A percentile compares a stretch with the other conserved stretches of the same genome.
Evolutionary conservation across 2,888 invertebrate genomes (phyloP).

Genomic region (Perizoma flavofasciatum): DNA sequence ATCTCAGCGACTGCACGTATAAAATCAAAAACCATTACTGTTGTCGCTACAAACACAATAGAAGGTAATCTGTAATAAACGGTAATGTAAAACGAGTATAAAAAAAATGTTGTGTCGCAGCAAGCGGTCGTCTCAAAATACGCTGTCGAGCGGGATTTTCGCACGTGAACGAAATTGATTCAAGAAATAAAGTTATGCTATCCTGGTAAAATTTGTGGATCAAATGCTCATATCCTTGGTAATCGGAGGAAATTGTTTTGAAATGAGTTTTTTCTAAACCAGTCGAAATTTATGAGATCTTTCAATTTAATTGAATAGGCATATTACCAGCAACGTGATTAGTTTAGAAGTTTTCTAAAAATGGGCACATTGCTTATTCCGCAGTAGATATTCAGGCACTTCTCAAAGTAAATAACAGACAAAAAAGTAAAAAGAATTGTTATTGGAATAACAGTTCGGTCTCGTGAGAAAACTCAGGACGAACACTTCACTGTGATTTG

Average conservation of each 20-base stretch:
- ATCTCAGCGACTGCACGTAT: conserved; percentile 44
- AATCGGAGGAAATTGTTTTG: conserved; percentile 25
- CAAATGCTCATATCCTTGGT: conserved; percentile 21
- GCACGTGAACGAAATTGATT: conserved; percentile 75
- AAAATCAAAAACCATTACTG: conserved; percentile 54
- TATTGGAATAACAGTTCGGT: background rate
- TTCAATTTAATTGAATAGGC: no score
- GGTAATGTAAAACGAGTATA: conserved; percentile 41
- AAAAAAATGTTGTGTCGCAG: conserved; percentile 27
- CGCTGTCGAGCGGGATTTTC: conserved; percentile 66
- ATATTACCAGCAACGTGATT: no score
- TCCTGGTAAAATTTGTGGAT: conserved; percentile 58
- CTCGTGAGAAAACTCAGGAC: conserved; percentile 9
- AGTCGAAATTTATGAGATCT: no score
- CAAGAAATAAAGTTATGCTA: conserved; percentile 67
- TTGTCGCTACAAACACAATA: conserved; percentile 20
- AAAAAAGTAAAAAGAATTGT: background rate
- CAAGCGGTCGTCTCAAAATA: conserved; percentile 54
- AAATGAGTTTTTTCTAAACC: conserved; percentile 1
- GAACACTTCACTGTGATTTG: conserved; percentile 11
- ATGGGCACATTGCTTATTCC: no score
- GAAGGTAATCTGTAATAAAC: conserved; percentile 3
- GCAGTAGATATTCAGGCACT: no score
- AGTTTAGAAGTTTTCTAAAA: no score
- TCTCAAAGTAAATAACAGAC: background rate